A percentile compares a stretch with the other conserved stretches of the same genome.
phyloP scores from a whole-genome alignment of 2,113 vertebrate species.

The Setophaga coronata region DNA sequence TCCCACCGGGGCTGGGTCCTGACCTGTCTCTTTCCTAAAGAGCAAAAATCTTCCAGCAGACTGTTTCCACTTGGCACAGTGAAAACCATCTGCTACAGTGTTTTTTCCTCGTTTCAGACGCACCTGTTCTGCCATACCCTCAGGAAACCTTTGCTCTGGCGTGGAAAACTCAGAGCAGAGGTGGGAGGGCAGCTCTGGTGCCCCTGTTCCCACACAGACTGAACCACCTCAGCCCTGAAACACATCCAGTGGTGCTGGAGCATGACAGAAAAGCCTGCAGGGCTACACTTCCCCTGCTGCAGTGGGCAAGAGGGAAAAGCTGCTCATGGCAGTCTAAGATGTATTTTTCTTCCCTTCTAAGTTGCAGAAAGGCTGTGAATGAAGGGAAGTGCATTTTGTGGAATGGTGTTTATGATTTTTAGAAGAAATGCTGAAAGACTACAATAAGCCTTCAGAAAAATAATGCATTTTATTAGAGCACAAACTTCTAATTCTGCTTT shows the following conservation, averaged over 20 bases:
- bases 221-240: background rate
- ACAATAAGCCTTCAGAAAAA: background rate
- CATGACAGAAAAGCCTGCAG: background rate
- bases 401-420: background rate
- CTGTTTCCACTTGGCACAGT: background rate
- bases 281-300: background rate
- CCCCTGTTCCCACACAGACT: background rate
- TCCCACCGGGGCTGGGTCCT: background rate
- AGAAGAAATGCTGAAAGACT: background rate
- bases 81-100: background rate
- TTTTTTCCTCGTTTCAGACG: background rate
- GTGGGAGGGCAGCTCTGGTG: background rate
- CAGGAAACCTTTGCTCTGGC: background rate
- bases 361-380: background rate
- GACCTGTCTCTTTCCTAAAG: background rate
- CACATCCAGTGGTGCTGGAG: background rate
- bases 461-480: background rate
- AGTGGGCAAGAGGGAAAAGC: background rate
- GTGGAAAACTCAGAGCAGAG: background rate
- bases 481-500: constrained; percentile 26
- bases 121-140: background rate
- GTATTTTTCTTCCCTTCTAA: background rate
- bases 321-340: background rate
- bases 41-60: background rate
- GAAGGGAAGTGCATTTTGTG: background rate